Percentiles rank a stretch among this genome's conserved stretches.
These are phyloP conservation scores for Mycalesis mineus DNA, from an alignment of 2,888 invertebrate genomes.

Conservation along the genomic window DNA sequence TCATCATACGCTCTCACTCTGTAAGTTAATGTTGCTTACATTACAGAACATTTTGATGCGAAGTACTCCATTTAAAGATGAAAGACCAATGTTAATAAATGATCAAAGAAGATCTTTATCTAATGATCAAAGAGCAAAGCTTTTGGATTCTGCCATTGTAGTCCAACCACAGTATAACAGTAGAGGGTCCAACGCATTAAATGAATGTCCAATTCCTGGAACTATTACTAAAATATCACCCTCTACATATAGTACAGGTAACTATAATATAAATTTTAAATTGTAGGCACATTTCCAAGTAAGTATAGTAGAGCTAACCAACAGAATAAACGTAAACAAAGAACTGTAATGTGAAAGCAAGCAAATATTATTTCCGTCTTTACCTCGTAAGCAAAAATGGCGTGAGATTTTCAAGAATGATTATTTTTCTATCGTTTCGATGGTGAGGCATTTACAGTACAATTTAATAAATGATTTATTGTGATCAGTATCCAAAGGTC, in stretches of 20 bases:
- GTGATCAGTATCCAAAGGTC: constrained; percentile 34
- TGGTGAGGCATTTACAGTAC: too few relatives aligned
- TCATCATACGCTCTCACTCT: too few relatives aligned
- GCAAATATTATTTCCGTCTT: too few relatives aligned
- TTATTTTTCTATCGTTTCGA: too few relatives aligned
- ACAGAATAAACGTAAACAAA: too few relatives aligned
- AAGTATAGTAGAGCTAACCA: too few relatives aligned
- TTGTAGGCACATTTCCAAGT: too few relatives aligned
- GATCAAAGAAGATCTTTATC: constrained; percentile 40
- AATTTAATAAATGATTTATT: not conserved
- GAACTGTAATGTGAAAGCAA: too few relatives aligned
- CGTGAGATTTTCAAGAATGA: too few relatives aligned
- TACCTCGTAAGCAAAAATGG: too few relatives aligned
- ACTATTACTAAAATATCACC: constrained; percentile 35
- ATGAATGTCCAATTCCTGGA: constrained; percentile 24
- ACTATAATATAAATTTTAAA: not conserved
- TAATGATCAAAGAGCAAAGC: constrained; percentile 41
- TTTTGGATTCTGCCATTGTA: constrained; percentile 42
- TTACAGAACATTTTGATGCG: constrained; percentile 44
- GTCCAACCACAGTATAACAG: constrained; percentile 44
- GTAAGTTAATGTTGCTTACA: too few relatives aligned
- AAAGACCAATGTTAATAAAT: constrained; percentile 39
- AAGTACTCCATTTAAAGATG: constrained; percentile 43
- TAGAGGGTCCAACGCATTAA: constrained; percentile 28
- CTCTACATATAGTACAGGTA: constrained; percentile 40